A percentile compares a stretch with the other conserved stretches of the same genome.
Conservation (phyloP, 2,888 invertebrate genomes). For the Drosophila merina region DNA sequence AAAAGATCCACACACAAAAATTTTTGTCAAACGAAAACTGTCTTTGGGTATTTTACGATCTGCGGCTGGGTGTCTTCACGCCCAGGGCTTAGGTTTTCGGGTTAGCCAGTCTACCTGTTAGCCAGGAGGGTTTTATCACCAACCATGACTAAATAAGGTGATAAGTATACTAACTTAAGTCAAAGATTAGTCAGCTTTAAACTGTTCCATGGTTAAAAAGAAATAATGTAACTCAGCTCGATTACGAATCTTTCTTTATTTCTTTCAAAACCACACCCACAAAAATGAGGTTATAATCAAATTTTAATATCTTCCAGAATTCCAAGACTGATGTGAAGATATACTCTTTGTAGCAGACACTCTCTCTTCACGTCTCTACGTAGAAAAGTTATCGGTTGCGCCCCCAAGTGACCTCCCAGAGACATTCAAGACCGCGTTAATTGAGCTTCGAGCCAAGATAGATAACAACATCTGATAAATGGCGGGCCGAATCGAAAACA, state of each 20-base stretch:
- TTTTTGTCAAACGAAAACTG: slow-evolving; percentile 75
- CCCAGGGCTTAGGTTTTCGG: slow-evolving; percentile 46
- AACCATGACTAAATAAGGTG: slow-evolving; percentile 43
- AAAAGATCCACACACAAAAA: slow-evolving; percentile 57
- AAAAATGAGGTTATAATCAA: slow-evolving; percentile 2
- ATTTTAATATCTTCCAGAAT: not conserved
- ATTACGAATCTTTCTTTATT: not conserved
- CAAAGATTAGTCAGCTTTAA: not conserved
- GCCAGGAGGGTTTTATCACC: slow-evolving; percentile 16
- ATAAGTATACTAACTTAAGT: slow-evolving; percentile 33
- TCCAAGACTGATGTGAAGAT: slow-evolving; percentile 3
- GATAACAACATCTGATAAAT: slow-evolving; percentile 77
- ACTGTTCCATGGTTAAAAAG: not conserved
- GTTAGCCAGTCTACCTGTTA: slow-evolving; percentile 25
- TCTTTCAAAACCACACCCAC: not conserved
- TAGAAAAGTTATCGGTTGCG: slow-evolving; percentile 33
- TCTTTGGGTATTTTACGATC: slow-evolving; percentile 44
- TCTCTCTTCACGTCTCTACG: not conserved
- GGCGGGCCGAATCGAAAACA: slow-evolving; percentile 71
- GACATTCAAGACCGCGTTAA: slow-evolving; percentile 65
- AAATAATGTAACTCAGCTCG: not conserved
- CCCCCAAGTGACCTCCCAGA: slow-evolving; percentile 44
- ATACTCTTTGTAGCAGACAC: slow-evolving; percentile 6
- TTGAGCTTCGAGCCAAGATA: slow-evolving; percentile 60
- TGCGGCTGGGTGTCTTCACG: slow-evolving; percentile 65